A percentile compares a stretch with the other conserved stretches of the same genome.
phyloP scores from a whole-genome alignment of 2,888 invertebrate genomes.

The Philereme transversata region DNA sequence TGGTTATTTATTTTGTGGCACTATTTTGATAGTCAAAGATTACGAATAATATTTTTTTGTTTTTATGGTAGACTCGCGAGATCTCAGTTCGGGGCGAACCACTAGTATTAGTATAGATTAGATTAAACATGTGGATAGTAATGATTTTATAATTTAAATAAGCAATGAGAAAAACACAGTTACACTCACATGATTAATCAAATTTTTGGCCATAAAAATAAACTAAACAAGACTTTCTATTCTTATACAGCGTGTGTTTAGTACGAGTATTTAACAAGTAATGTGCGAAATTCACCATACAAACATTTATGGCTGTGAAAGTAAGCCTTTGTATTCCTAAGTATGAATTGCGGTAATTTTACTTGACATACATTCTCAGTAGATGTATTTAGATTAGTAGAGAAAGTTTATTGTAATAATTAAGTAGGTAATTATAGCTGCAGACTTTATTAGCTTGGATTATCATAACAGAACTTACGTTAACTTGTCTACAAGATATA shows the following conservation, averaged over 20 bases:
- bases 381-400: slow-evolving; percentile 1
- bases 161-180: too few relatives aligned
- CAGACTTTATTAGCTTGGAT: background rate
- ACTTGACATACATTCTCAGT: slow-evolving; percentile 22
- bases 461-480: too few relatives aligned
- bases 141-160: too few relatives aligned
- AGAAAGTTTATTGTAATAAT: slow-evolving; percentile 1
- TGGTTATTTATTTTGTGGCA: too few relatives aligned
- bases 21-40: too few relatives aligned
- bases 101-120: too few relatives aligned
- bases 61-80: too few relatives aligned
- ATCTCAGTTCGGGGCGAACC: too few relatives aligned
- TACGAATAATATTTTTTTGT: too few relatives aligned
- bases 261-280: slow-evolving; percentile 22
- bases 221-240: slow-evolving; percentile 14
- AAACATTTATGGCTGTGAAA: slow-evolving; percentile 25
- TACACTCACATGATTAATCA: too few relatives aligned
- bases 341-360: slow-evolving; percentile 12
- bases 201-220: background rate
- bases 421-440: background rate
- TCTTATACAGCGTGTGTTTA: slow-evolving; percentile 3
- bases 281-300: slow-evolving; percentile 22
- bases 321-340: slow-evolving; percentile 17
- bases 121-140: too few relatives aligned
- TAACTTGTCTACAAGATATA: too few relatives aligned